A percentile compares a stretch with the other conserved stretches of the same genome.
Evolutionary conservation across 2,888 invertebrate species (phyloP).

Genomic region (Rugalucina vietnamica): DNA sequence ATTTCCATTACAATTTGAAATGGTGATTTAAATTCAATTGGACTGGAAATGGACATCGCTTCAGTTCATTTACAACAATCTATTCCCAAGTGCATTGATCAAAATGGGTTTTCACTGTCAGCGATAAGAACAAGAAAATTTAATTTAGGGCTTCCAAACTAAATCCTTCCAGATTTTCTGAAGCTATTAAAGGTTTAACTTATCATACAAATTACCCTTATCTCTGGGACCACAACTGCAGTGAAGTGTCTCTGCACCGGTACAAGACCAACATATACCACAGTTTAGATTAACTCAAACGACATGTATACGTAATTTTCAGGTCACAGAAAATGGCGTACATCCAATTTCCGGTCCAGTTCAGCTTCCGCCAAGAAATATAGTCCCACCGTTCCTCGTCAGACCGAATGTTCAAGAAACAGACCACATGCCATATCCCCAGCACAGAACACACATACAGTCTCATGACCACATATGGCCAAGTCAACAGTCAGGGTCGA

Average conservation of each 20-base stretch:
- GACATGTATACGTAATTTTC: too few species aligned
- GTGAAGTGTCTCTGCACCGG: too few species aligned
- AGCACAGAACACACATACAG: constrained; percentile 3
- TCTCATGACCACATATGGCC: constrained; percentile 8
- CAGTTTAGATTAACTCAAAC: too few species aligned
- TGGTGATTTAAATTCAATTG: constrained; percentile 11
- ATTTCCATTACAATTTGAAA: constrained; percentile 7
- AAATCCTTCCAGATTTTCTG: neutral
- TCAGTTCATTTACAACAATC: neutral
- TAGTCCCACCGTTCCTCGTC: neutral
- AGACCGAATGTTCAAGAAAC: neutral
- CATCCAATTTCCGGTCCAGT: neutral
- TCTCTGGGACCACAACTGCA: too few species aligned
- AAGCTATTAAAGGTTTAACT: constrained; percentile 14
- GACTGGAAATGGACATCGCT: neutral
- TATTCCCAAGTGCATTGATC: neutral
- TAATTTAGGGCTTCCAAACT: constrained; percentile 1
- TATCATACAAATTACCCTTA: constrained; percentile 10
- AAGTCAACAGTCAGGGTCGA: neutral
- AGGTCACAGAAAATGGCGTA: neutral
- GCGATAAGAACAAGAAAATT: neutral
- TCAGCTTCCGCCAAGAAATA: neutral
- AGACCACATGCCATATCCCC: constrained; percentile 1
- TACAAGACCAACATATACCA: too few species aligned
- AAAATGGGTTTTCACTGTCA: neutral